phyloP scores from a whole-genome alignment of 2,113 vertebrate genomes.

The Sphaerodactylus townsendi region DNA sequence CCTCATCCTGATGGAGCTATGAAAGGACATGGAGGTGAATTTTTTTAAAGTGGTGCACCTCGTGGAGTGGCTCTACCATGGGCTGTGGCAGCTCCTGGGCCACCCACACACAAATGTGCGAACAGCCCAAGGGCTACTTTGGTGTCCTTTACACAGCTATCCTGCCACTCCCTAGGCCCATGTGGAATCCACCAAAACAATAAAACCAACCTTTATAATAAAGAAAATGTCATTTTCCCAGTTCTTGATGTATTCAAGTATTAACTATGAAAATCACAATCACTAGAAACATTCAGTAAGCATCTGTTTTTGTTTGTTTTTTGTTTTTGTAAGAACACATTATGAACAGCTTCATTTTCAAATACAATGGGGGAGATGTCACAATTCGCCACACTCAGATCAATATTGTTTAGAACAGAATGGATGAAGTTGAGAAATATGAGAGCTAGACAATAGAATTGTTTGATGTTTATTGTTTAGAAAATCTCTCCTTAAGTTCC shows the following conservation, averaged over 20 bases:
- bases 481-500: background rate
- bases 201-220: background rate
- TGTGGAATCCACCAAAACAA: too few relatives aligned
- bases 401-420: slow-evolving; percentile 4
- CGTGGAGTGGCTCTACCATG: too few relatives aligned
- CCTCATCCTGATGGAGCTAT: too few relatives aligned
- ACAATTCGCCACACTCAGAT: background rate
- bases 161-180: too few relatives aligned
- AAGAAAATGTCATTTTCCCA: background rate
- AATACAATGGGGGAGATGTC: background rate
- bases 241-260: background rate
- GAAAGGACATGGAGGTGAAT: too few relatives aligned
- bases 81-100: too few relatives aligned
- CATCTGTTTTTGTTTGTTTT: background rate
- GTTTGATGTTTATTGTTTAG: background rate
- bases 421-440: background rate
- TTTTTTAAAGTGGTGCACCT: too few relatives aligned
- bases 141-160: too few relatives aligned
- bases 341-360: slow-evolving; percentile 9
- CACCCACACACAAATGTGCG: too few relatives aligned
- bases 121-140: too few relatives aligned
- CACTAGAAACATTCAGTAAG: background rate
- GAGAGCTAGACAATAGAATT: background rate
- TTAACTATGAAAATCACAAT: background rate
- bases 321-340: background rate